A percentile compares a stretch with the other conserved stretches of the same genome.
phyloP scores from a whole-genome alignment of 2,888 invertebrate species.

The Heliconius erato region DNA sequence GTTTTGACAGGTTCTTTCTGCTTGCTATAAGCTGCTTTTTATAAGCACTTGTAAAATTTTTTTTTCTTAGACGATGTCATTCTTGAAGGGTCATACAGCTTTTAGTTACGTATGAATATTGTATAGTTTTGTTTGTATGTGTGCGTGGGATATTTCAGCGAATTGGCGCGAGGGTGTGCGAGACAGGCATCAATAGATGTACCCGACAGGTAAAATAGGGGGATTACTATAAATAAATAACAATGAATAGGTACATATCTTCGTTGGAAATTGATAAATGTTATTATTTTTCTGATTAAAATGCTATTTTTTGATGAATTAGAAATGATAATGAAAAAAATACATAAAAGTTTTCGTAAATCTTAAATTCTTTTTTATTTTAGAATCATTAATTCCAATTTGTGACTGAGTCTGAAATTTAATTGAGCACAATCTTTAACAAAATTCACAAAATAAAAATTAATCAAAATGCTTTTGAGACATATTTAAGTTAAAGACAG shows the following conservation, averaged over 20 bases:
- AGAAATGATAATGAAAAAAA: no score
- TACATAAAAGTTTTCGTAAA: no score
- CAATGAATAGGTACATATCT: slow-evolving; percentile 35
- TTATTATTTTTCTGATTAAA: no score
- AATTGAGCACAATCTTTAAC: no score
- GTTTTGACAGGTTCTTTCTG: no score
- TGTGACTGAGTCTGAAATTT: no score
- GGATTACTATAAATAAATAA: slow-evolving; percentile 57
- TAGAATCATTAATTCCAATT: neutral
- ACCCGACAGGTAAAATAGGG: slow-evolving; percentile 59
- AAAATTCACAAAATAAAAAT: no score
- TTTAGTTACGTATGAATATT: slow-evolving; percentile 8
- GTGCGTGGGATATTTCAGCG: slow-evolving; percentile 52
- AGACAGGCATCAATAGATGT: slow-evolving; percentile 52
- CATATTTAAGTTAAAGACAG: no score
- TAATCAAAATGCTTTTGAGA: no score
- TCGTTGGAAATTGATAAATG: neutral
- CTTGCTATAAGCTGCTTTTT: neutral
- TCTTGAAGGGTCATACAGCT: slow-evolving; percentile 33
- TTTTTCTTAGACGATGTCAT: slow-evolving; percentile 36
- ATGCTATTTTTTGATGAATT: no score
- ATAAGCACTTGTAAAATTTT: slow-evolving; percentile 38
- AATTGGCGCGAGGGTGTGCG: slow-evolving; percentile 60
- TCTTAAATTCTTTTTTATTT: neutral
- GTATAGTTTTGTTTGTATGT: slow-evolving; percentile 32